These are phyloP conservation scores for Tetramorium parvispinum DNA, from an alignment of 1,140 invertebrate genomes.

Conservation along the genomic window DNA sequence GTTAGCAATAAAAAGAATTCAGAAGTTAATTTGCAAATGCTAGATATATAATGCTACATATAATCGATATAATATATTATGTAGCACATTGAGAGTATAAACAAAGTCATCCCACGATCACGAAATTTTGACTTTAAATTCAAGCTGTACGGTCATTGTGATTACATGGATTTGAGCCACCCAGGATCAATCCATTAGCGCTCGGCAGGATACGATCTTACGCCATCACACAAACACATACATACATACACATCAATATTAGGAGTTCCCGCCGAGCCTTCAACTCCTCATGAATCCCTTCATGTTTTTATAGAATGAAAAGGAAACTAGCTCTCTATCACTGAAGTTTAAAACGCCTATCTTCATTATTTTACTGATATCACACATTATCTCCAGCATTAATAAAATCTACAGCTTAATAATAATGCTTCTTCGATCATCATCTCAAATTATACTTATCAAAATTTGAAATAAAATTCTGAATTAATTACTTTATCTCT, in stretches of 20 bases:
- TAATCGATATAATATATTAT: neutral
- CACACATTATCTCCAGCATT: neutral
- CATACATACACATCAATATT: slow-evolving; percentile 68
- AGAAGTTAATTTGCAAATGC: neutral
- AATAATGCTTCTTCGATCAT: neutral
- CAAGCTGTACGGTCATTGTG: slow-evolving; percentile 55
- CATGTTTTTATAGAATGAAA: slow-evolving; percentile 39
- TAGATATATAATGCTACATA: neutral
- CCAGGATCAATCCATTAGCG: slow-evolving; percentile 77
- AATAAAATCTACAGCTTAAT: neutral
- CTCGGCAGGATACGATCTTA: slow-evolving; percentile 69
- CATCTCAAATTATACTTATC: neutral
- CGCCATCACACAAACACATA: slow-evolving; percentile 52
- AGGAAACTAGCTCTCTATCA: neutral
- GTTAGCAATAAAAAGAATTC: neutral
- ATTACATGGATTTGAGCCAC: slow-evolving; percentile 68
- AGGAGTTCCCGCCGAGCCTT: slow-evolving; percentile 66
- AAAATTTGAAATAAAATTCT: neutral
- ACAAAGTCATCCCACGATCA: neutral
- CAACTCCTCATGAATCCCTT: slow-evolving; percentile 26
- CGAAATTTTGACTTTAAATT: slow-evolving; percentile 29
- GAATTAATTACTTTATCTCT: neutral
- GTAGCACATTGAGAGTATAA: neutral
- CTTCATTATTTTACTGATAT: neutral
- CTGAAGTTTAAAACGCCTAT: neutral